These are phyloP conservation scores for Harpagifer antarcticus DNA, from an alignment of 2,797 vertebrate species.

Conservation along the genomic window DNA sequence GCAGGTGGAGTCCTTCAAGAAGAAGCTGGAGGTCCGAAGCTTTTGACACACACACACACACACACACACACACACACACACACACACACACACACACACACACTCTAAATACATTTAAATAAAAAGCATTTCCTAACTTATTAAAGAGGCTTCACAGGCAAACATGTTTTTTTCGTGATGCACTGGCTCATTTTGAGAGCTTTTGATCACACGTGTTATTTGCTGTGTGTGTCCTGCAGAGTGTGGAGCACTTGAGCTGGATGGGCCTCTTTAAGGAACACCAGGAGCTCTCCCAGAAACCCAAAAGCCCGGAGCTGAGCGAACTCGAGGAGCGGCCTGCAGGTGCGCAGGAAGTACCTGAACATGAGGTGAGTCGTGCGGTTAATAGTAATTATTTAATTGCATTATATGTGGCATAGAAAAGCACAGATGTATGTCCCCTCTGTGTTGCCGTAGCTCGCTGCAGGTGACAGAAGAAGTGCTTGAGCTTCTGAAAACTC, in stretches of 20 bases:
- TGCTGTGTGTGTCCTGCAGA: slow-evolving; percentile 34
- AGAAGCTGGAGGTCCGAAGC: slow-evolving; percentile 74
- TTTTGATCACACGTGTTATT: no score
- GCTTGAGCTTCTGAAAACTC: slow-evolving; percentile 83
- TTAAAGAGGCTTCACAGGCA: no score
- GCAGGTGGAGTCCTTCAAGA: slow-evolving; percentile 75
- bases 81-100: no score
- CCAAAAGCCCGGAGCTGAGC: slow-evolving; percentile 13
- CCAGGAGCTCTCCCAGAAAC: slow-evolving; percentile 14
- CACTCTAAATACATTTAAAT: no score
- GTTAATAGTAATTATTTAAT: no score
- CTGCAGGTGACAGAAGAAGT: slow-evolving; percentile 84
- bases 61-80: no score
- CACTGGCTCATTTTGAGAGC: no score
- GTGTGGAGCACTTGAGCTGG: slow-evolving; percentile 71
- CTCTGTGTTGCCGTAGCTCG: slow-evolving; percentile 61
- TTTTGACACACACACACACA: no score
- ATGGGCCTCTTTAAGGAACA: slow-evolving; percentile 64
- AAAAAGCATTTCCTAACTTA: no score
- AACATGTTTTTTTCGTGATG: no score
- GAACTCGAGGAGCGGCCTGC: slow-evolving; percentile 47
- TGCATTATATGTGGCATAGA: background rate
- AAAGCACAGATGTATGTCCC: background rate
- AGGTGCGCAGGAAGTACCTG: slow-evolving; percentile 59
- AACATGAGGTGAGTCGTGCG: slow-evolving; percentile 39